Percentiles rank a stretch among this genome's conserved stretches.
phyloP scores from a whole-genome alignment of 1,140 invertebrate species.

The Apis cerana region DNA sequence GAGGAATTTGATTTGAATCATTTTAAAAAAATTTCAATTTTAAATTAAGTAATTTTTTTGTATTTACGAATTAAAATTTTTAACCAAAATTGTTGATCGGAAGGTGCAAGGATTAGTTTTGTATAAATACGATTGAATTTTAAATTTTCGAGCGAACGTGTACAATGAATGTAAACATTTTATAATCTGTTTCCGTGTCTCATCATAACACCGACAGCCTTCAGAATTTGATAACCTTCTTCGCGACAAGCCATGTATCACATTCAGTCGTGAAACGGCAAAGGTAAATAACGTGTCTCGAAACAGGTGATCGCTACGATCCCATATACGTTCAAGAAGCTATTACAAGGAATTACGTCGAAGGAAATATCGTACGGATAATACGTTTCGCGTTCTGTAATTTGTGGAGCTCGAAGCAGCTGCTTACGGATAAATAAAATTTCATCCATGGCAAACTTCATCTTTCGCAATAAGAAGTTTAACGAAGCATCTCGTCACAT shows the following conservation, averaged over 20 bases:
- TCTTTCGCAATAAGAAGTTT: not conserved
- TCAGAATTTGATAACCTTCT: slow-evolving; percentile 15
- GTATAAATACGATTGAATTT: too few species aligned
- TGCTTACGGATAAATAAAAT: not conserved
- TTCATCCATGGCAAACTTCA: not conserved
- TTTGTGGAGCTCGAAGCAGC: not conserved
- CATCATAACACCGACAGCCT: slow-evolving; percentile 1
- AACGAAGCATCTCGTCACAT: not conserved
- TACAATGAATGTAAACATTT: too few species aligned
- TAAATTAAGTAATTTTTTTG: too few species aligned
- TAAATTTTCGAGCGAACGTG: too few species aligned
- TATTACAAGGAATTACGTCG: not conserved
- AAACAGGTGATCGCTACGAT: slow-evolving; percentile 22
- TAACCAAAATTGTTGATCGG: too few species aligned
- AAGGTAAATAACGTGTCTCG: not conserved
- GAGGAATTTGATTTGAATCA: too few species aligned
- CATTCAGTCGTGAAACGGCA: not conserved
- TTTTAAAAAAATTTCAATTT: too few species aligned
- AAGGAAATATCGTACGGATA: not conserved
- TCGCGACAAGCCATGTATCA: not conserved
- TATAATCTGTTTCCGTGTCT: too few species aligned
- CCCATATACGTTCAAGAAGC: not conserved
- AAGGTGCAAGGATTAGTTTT: too few species aligned
- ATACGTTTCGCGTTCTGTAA: not conserved
- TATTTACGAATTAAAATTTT: too few species aligned